Evolutionary conservation across 2,888 invertebrate genomes (phyloP).

Genomic region (Eupithecia abbreviata): DNA sequence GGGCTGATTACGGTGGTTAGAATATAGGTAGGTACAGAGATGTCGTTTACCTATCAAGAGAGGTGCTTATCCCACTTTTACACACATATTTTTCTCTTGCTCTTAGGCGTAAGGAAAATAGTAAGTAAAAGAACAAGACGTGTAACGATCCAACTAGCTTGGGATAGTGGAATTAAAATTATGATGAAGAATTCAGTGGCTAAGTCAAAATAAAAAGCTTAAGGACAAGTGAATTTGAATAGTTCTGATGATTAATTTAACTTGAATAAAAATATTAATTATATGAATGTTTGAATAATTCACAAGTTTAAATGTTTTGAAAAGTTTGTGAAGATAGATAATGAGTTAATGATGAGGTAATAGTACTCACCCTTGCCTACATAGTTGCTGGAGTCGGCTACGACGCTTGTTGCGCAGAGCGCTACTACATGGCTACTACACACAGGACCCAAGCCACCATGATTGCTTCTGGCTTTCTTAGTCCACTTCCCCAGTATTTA

Average conservation of each 20-base stretch:
- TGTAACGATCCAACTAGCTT: neutral
- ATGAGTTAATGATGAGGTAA: neutral
- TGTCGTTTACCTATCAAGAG: neutral
- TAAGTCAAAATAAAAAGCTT: neutral
- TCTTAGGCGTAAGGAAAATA: neutral
- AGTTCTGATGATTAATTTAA: neutral
- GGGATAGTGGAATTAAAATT: neutral
- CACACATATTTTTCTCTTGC: neutral
- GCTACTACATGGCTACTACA: constrained; percentile 50
- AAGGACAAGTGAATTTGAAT: neutral
- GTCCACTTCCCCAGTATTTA: constrained; percentile 25
- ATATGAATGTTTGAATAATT: neutral
- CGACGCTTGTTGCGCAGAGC: constrained; percentile 58
- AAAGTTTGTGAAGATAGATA: neutral
- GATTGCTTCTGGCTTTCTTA: constrained; percentile 42
- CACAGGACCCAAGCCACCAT: constrained; percentile 56
- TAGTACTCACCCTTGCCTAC: constrained; percentile 39
- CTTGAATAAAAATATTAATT: neutral
- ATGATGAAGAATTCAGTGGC: neutral
- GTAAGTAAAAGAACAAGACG: neutral
- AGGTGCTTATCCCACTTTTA: neutral
- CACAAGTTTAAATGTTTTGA: neutral
- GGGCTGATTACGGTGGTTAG: neutral
- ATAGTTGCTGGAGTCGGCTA: constrained; percentile 52
- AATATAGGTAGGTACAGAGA: neutral